Evolutionary conservation across 2,797 vertebrate genomes (phyloP).

Genomic region (Peromyscus aztecus): DNA sequence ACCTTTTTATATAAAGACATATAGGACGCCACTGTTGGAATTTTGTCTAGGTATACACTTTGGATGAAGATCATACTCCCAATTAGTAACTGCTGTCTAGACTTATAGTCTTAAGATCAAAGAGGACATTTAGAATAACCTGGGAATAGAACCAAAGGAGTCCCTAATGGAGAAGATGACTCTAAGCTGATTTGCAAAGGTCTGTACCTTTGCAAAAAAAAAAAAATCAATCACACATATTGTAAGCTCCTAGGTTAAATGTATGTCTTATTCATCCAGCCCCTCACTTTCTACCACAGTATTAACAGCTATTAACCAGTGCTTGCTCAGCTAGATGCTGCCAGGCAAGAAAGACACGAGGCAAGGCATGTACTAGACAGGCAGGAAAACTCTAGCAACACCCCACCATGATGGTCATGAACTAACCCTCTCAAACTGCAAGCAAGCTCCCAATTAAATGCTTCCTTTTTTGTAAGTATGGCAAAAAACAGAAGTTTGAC

Average conservation of each 20-base stretch:
- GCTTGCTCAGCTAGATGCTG: neutral
- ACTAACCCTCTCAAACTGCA: neutral
- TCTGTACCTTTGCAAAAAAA: neutral
- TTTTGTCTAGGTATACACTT: neutral
- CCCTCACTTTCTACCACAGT: neutral
- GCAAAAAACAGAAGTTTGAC: neutral
- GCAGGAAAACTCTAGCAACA: too few species aligned
- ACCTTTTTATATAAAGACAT: neutral
- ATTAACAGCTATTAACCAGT: neutral
- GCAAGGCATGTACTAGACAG: neutral
- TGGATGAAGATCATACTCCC: neutral
- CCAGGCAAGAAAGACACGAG: neutral
- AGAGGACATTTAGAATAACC: neutral
- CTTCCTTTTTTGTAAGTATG: neutral
- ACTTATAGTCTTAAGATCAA: neutral
- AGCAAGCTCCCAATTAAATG: neutral
- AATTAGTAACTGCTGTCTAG: neutral
- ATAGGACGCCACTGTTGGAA: neutral
- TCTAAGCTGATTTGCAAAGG: neutral
- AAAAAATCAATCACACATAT: neutral
- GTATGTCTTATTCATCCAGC: neutral
- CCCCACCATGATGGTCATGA: neutral
- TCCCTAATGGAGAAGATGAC: neutral
- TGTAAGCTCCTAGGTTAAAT: neutral
- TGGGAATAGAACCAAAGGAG: neutral